Base-by-base conservation (phyloP, 2,113 vertebrate species). In the Chloropsis hardwickii region DNA sequence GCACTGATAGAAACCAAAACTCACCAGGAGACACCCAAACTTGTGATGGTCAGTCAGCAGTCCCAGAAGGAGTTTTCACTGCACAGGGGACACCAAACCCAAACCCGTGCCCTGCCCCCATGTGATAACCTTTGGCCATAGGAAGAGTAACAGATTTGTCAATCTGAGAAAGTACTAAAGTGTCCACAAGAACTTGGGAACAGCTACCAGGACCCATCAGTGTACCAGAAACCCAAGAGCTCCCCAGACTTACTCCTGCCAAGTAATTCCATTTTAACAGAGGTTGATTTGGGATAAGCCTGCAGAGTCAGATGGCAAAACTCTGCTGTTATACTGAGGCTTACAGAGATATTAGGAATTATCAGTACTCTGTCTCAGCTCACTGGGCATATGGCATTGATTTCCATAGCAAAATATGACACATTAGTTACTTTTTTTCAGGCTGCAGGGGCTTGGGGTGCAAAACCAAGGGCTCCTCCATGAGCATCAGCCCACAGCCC, bases 101-200 rank as follows among this genome's bases (percentile, higher is more conserved):
- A 44, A 66, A 84, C 1, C 13, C 12, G 3, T 4, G 7, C 24
- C 14, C 10, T 65, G 53, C n/a, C 29, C 66, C 29, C 67, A 14
- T 0, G 0, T 10, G 5, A 39, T 28, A 54, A 40, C 61, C 37
- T 37, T 29, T 39, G 54, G 16, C 33, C 50, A 16, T 1, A 21
- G 15, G 40, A 44, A 57, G 19, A 31, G 18, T 7, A 58, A 33
- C 18, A 81, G 29, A 65, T 5, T 21, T 0, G 0, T 5, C 50
- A 28, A 4, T 37, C 35, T 66, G n/a, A 78, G 45, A 20, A 70
- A 76, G 24, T 2, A 22, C 18, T 12, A 0, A 29, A 33, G 39
- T 0, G 3, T 31, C 65, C 48, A 23, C 51, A 42, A 24, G 44
- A 51, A 76, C 37, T 20, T 31, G 31, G 57, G 31, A 86, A 61